Percentiles rank a stretch among this genome's conserved stretches.
phyloP scores from a whole-genome alignment of 1,140 invertebrate species.

The Musca vetustissima region DNA sequence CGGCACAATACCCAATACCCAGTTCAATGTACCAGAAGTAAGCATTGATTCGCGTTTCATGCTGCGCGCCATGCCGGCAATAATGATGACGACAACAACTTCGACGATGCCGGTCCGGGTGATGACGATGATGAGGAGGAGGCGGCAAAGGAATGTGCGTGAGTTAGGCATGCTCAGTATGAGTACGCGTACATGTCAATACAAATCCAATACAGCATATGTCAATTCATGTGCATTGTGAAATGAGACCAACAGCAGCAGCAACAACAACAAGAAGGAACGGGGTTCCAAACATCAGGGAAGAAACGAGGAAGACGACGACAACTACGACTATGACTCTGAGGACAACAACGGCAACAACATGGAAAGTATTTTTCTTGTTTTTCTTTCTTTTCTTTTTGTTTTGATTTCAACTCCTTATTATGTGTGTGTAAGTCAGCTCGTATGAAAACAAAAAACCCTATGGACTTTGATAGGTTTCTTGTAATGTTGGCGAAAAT shows the following conservation, averaged over 20 bases:
- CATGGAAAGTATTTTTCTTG: constrained; percentile 2
- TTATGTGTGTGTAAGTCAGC: no score
- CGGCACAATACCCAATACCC: no score
- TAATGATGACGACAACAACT: no score
- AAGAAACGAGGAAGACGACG: no score
- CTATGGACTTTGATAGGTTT: neutral
- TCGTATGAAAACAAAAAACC: neutral
- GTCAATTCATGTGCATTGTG: constrained; percentile 20
- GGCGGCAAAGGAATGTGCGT: constrained; percentile 9
- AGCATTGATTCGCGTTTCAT: no score
- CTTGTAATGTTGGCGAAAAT: no score
- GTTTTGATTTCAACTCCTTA: neutral
- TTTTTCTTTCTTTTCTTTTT: no score
- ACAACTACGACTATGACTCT: neutral
- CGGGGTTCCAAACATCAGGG: neutral
- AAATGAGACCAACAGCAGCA: constrained; percentile 2
- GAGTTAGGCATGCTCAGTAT: constrained; percentile 24
- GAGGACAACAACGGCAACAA: constrained; percentile 1
- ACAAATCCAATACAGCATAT: constrained; percentile 23
- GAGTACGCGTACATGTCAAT: constrained; percentile 24
- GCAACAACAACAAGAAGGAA: neutral
- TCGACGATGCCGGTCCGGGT: no score
- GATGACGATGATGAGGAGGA: neutral
- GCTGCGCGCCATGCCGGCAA: neutral
- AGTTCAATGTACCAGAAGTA: no score